These are phyloP conservation scores for Scaptomyza parva DNA, from an alignment of 2,888 invertebrate species.

Conservation along the genomic window DNA sequence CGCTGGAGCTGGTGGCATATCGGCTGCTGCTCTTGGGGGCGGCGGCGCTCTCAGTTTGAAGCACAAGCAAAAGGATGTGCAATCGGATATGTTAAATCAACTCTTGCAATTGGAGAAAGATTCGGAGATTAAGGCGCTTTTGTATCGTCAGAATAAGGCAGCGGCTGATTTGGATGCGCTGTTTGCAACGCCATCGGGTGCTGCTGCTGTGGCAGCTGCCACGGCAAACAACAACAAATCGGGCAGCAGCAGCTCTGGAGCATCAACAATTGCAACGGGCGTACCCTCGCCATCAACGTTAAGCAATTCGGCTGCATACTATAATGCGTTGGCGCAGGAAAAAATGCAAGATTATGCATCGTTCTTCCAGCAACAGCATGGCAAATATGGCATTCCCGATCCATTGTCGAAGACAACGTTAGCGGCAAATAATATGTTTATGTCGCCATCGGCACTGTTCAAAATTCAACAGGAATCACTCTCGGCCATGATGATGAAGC, in stretches of 20 bases:
- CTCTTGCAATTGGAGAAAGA: constrained; percentile 83
- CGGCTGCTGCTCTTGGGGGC: constrained; percentile 35
- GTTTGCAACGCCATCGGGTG: constrained; percentile 81
- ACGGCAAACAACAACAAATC: constrained; percentile 48
- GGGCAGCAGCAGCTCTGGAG: constrained; percentile 49
- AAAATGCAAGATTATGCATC: constrained; percentile 86
- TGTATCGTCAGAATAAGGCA: constrained; percentile 84
- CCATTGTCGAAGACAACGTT: constrained; percentile 91
- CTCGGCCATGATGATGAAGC: constrained; percentile 86
- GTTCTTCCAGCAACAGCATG: constrained; percentile 85
- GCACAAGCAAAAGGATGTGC: constrained; percentile 77
- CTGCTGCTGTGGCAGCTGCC: constrained; percentile 53
- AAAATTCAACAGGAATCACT: constrained; percentile 88
- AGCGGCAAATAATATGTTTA: constrained; percentile 91
- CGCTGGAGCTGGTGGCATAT: constrained; percentile 66
- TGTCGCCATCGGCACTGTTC: constrained; percentile 89
- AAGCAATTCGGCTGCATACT: constrained; percentile 81
- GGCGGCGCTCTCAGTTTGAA: constrained; percentile 57
- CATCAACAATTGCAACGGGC: constrained; percentile 34
- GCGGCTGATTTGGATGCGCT: constrained; percentile 83
- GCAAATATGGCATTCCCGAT: constrained; percentile 87
- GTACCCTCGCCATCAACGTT: constrained; percentile 70
- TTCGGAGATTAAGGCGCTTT: constrained; percentile 81
- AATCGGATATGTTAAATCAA: constrained; percentile 84
- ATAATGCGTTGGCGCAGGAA: constrained; percentile 84